phyloP scores from a whole-genome alignment of 2,797 vertebrate species.

The Enteromius radiatus region DNA sequence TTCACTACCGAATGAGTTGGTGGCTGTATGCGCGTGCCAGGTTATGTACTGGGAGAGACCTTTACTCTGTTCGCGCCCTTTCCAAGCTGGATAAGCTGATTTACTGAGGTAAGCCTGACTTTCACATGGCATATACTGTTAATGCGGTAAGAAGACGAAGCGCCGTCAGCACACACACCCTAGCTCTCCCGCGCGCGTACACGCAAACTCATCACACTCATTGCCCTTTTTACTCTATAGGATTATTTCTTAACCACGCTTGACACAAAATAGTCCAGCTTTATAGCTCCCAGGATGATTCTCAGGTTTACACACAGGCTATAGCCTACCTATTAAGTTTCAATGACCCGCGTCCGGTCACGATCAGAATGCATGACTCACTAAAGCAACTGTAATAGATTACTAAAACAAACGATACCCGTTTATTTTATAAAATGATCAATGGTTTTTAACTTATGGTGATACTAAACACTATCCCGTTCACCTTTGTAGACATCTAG shows the following conservation, averaged over 20 bases:
- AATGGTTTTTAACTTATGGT: not conserved
- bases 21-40: not conserved
- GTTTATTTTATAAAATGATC: not conserved
- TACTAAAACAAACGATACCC: not conserved
- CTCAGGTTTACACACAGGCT: conserved; percentile 15
- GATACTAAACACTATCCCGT: not conserved
- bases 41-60: not conserved
- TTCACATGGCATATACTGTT: conserved; percentile 25
- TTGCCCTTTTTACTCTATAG: conserved; percentile 10
- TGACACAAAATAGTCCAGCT: not conserved
- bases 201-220: conserved; percentile 3
- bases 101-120: conserved; percentile 3
- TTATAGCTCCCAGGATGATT: conserved; percentile 7
- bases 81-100: conserved; percentile 6
- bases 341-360: conserved; percentile 26
- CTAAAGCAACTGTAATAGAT: conserved; percentile 5
- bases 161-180: not conserved
- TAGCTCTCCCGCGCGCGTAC: not conserved
- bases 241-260: not conserved
- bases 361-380: conserved; percentile 37
- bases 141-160: conserved; percentile 8
- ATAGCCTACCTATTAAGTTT: conserved; percentile 37
- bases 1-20: not conserved
- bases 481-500: not conserved
- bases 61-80: conserved; percentile 18